Evolutionary conservation across 2,113 vertebrate genomes (phyloP).

Genomic region (Nymphicus hollandicus): DNA sequence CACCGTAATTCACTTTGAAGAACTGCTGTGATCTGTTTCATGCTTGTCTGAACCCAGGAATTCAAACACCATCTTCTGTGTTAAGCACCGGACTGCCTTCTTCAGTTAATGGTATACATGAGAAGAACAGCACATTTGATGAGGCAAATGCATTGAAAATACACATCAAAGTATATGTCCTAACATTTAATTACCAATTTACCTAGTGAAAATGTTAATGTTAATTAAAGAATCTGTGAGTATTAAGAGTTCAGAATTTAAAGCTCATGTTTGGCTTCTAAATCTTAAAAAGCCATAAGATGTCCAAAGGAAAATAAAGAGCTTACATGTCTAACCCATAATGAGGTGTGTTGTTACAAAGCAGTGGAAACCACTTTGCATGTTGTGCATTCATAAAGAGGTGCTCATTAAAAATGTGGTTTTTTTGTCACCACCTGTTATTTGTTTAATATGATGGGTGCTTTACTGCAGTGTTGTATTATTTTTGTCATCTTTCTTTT

Average conservation of each 20-base stretch:
- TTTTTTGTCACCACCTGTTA: slow-evolving; percentile 47
- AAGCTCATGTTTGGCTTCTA: neutral
- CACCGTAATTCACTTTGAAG: neutral
- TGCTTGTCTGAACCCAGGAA: neutral
- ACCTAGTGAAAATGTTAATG: neutral
- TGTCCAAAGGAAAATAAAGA: neutral
- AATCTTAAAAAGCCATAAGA: neutral
- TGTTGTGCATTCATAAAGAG: neutral
- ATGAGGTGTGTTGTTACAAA: neutral
- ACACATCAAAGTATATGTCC: neutral
- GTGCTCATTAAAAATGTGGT: slow-evolving; percentile 22
- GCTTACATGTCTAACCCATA: neutral
- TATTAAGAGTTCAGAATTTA: neutral
- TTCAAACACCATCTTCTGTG: neutral
- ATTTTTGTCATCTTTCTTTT: slow-evolving; percentile 9
- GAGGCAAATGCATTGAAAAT: neutral
- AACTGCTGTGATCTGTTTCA: neutral
- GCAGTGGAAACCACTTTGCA: slow-evolving; percentile 7
- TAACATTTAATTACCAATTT: neutral
- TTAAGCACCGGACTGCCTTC: neutral
- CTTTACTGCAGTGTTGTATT: neutral
- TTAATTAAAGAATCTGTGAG: neutral
- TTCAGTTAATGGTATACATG: neutral
- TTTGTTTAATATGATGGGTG: slow-evolving; percentile 16
- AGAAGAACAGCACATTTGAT: neutral